Evolutionary conservation across 2,797 vertebrate species (phyloP), one percentile per base, ranked within the genome.

Genomic region (Gobio occitaniae): DNA sequence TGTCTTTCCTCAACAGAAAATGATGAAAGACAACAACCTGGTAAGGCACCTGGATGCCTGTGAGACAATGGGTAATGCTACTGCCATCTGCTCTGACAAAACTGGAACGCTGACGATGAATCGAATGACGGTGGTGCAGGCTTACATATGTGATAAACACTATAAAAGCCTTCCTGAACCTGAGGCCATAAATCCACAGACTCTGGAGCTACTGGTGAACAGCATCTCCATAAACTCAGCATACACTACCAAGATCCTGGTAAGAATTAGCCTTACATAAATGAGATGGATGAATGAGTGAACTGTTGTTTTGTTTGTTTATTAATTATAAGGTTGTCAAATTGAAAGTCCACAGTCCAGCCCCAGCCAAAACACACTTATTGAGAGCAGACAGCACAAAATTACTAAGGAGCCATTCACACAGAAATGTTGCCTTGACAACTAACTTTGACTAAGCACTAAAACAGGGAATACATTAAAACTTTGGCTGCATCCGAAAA

Each of bases 21-120:
- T 99, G 98, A 99, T 99, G 98, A 99, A 98, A 90, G 98, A 99
- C 93, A 99, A 99, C 90, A 99, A 99, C 93, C 93, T 99, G 59
- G 98, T 99, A 75, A 95, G 98, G 52, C 98, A 99, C 91, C 87
- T 99, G 94, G 98, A 99, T 0, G 98, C 98, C 0, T 99, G 98
- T 0, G 98, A 99, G 93, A 99, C 97, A 1, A 99, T 99, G 98
- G 97, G 98, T 87, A 99, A 99, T 0, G 98, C 98, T 88, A 99
- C 98, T 0, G 98, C 98, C 90, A 99, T 99, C 93, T 99, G 98
- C 91, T 99, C 98, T 0, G 98, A 99, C 92, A 99, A 99, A 94
- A 99, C 98, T 0, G 98, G 98, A 66, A 99, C 98, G 0, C 91
- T 99, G 87, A 99, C 98, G 88, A 99, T 96, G 96, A 99, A 99